Evolutionary conservation across 2,888 invertebrate species (phyloP).

Genomic region (Strigamia maritima): DNA sequence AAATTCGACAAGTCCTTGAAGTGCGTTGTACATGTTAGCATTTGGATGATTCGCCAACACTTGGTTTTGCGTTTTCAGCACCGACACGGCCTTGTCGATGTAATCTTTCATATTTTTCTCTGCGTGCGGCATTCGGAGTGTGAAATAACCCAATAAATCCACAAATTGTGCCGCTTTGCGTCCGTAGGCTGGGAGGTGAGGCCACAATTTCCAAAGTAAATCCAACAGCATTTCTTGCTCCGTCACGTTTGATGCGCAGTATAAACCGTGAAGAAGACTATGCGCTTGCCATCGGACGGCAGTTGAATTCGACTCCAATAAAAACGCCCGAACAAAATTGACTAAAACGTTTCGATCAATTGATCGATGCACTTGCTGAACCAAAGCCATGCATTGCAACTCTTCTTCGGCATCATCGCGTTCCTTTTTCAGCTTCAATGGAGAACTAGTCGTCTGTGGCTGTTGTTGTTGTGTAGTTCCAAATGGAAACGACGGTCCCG

Average conservation of each 20-base stretch:
- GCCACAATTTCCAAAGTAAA: slow-evolving; percentile 88
- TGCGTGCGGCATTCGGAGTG: slow-evolving; percentile 56
- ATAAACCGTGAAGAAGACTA: slow-evolving; percentile 75
- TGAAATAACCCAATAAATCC: slow-evolving; percentile 91
- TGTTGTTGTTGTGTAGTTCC: background rate
- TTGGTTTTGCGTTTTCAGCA: slow-evolving; percentile 83
- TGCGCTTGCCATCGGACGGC: slow-evolving; percentile 95
- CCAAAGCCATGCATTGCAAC: slow-evolving; percentile 64
- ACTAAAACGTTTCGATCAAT: slow-evolving; percentile 63
- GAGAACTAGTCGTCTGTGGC: slow-evolving; percentile 41
- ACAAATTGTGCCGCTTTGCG: slow-evolving; percentile 94
- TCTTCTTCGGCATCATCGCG: slow-evolving; percentile 61
- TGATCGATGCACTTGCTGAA: slow-evolving; percentile 67
- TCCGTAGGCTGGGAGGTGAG: slow-evolving; percentile 81
- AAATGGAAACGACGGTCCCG: background rate
- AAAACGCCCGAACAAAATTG: slow-evolving; percentile 81
- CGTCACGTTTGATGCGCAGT: slow-evolving; percentile 71
- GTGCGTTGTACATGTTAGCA: slow-evolving; percentile 83
- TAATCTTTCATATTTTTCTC: slow-evolving; percentile 63
- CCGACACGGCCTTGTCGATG: slow-evolving; percentile 79
- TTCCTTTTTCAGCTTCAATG: slow-evolving; percentile 46
- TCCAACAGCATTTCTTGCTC: slow-evolving; percentile 78
- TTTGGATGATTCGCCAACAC: slow-evolving; percentile 87
- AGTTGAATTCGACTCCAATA: slow-evolving; percentile 88
- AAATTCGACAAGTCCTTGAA: slow-evolving; percentile 90